Evolutionary conservation across 2,113 vertebrate species (phyloP).

Genomic region (Cettia cetti): DNA sequence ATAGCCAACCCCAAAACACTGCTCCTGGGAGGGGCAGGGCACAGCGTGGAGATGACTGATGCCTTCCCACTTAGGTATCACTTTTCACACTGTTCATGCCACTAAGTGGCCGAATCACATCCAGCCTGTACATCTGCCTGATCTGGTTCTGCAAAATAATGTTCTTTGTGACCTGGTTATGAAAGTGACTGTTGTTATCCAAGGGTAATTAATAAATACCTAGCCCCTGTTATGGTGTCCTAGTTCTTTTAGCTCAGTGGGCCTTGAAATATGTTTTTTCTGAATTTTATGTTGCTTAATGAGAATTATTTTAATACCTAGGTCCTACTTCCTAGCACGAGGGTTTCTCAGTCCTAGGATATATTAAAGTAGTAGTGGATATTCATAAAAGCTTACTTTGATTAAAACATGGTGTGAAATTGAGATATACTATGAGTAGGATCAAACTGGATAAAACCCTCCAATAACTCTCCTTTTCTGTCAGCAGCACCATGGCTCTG

Average conservation of each 20-base stretch:
- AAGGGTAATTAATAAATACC: not conserved
- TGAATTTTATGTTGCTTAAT: not conserved
- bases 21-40: not conserved
- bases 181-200: not conserved
- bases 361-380: not conserved
- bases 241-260: not conserved
- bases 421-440: not conserved
- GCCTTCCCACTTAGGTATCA: not conserved
- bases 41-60: not conserved
- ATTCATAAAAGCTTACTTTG: conserved; percentile 25
- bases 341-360: not conserved
- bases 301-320: not conserved
- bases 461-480: not conserved
- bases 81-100: not conserved
- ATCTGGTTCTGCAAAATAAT: not conserved
- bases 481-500: not conserved
- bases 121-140: not conserved
- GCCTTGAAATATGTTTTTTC: not conserved
- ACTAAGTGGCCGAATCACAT: not conserved
- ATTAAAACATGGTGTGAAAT: conserved; percentile 22
- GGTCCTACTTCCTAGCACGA: not conserved
- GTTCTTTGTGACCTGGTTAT: not conserved
- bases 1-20: not conserved
- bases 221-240: not conserved
- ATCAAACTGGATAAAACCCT: not conserved